Evolutionary conservation across 2,888 invertebrate genomes (phyloP).

Genomic region (Mythimna lalbum): DNA sequence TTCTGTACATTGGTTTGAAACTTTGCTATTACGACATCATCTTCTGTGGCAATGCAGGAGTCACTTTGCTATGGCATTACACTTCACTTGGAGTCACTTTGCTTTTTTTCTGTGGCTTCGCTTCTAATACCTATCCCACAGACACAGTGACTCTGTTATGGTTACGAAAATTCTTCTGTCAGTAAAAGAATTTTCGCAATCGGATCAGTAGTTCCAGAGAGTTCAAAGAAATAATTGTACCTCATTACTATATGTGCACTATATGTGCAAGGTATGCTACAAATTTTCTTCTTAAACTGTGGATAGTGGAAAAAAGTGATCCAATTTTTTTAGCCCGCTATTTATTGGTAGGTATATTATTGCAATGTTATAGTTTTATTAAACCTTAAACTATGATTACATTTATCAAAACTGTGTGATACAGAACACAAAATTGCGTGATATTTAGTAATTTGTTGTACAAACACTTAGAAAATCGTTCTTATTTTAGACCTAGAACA

Average conservation of each 20-base stretch:
- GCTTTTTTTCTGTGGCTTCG: no score
- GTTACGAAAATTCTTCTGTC: neutral
- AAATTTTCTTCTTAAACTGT: neutral
- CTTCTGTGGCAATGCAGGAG: neutral
- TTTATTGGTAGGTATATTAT: neutral
- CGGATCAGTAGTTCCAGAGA: neutral
- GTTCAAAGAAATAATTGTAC: neutral
- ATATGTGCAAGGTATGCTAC: no score
- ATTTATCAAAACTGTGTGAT: slow-evolving; percentile 21
- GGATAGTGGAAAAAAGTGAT: neutral
- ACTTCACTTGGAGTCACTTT: neutral
- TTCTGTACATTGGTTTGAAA: no score
- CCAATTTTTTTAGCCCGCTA: neutral
- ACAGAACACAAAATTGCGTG: slow-evolving; percentile 34
- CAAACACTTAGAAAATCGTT: slow-evolving; percentile 7
- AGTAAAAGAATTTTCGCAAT: neutral
- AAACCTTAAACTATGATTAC: slow-evolving; percentile 8
- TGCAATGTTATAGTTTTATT: slow-evolving; percentile 9
- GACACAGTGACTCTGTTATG: neutral
- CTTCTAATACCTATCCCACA: neutral
- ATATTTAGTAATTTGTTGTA: slow-evolving; percentile 27
- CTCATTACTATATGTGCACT: no score
- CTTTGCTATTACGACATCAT: neutral
- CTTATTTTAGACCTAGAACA: slow-evolving; percentile 25
- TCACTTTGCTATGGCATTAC: neutral